Conservation (phyloP, 2,888 invertebrate species). For the Amiota mariae region DNA sequence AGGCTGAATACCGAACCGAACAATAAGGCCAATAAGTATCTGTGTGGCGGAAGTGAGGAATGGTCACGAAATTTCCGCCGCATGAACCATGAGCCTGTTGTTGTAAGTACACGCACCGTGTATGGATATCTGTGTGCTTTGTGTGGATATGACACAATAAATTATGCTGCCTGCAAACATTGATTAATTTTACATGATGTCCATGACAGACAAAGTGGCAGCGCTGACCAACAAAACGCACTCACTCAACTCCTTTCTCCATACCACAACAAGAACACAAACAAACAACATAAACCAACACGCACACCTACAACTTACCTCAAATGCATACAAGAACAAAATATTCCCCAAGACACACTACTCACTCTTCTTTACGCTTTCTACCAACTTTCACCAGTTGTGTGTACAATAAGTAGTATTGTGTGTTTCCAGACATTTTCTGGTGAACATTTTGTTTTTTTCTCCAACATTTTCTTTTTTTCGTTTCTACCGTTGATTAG, state of each 20-base stretch:
- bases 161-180: constrained; percentile 62
- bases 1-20: neutral
- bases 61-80: constrained; percentile 3
- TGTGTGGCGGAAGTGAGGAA: constrained; percentile 44
- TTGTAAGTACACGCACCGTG: constrained; percentile 25
- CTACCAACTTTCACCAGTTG: too few relatives aligned
- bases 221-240: neutral
- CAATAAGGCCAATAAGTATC: too few relatives aligned
- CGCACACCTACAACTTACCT: neutral
- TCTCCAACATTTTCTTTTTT: neutral
- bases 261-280: neutral
- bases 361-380: too few relatives aligned
- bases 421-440: too few relatives aligned
- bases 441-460: too few relatives aligned
- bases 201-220: constrained; percentile 51
- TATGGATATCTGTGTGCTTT: constrained; percentile 40
- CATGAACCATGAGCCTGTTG: neutral
- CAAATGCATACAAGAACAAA: neutral
- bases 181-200: constrained; percentile 62
- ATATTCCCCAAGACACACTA: too few relatives aligned
- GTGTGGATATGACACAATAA: constrained; percentile 63
- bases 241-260: neutral
- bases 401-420: too few relatives aligned
- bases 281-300: neutral
- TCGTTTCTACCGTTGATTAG: neutral